phyloP scores from a whole-genome alignment of 1,140 invertebrate species.

The Magallana angulata region DNA sequence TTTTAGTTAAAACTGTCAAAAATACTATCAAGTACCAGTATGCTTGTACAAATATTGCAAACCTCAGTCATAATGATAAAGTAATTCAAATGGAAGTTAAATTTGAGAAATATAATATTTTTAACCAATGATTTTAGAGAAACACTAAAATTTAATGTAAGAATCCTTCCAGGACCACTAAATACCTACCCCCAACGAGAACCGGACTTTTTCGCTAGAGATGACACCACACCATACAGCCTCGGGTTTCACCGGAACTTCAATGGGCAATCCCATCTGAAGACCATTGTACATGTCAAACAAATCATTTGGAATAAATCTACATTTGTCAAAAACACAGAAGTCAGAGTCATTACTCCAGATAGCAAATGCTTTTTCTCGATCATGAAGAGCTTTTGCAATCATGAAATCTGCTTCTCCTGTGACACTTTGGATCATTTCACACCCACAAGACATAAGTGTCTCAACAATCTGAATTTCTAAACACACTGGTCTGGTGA shows the following conservation, averaged over 20 bases:
- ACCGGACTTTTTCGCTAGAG: slow-evolving; percentile 63
- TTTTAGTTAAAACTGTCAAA: no score
- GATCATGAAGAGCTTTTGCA: slow-evolving; percentile 67
- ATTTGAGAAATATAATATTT: no score
- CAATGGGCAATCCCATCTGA: slow-evolving; percentile 60
- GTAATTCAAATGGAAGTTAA: no score
- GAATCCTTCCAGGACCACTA: no score
- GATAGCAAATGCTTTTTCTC: slow-evolving; percentile 72
- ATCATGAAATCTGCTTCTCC: slow-evolving; percentile 75
- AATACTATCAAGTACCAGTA: no score
- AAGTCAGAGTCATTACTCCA: slow-evolving; percentile 78
- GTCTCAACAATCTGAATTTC: slow-evolving; percentile 70
- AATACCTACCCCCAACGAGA: slow-evolving; percentile 69
- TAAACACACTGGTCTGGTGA: slow-evolving; percentile 67
- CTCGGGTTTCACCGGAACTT: slow-evolving; percentile 67
- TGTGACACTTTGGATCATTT: slow-evolving; percentile 63
- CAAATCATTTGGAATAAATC: slow-evolving; percentile 69
- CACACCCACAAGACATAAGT: slow-evolving; percentile 70
- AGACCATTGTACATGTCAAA: slow-evolving; percentile 75
- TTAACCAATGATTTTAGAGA: no score
- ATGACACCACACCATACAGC: slow-evolving; percentile 70
- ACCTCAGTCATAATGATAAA: no score
- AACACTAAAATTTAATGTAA: no score
- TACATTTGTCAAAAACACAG: slow-evolving; percentile 72
- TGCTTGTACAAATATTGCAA: no score